A percentile compares a stretch with the other conserved stretches of the same genome.
phyloP scores from a whole-genome alignment of 2,888 invertebrate genomes.

The Sphinx pinastri region DNA sequence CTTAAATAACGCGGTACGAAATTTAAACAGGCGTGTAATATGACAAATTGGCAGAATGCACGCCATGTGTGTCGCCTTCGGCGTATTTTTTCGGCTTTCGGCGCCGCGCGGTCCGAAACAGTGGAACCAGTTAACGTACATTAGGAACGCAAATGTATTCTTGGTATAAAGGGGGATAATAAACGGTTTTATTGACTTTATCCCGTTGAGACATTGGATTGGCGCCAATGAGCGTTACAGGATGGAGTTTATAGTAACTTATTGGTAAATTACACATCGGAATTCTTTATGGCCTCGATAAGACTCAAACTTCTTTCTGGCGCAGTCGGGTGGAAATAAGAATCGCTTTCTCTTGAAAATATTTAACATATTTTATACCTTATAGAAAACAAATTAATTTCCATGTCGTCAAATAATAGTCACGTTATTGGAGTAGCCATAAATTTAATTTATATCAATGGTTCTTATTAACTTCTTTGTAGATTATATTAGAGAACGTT shows the following conservation, averaged over 20 bases:
- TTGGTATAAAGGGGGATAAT: slow-evolving; percentile 66
- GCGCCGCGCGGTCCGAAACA: slow-evolving; percentile 61
- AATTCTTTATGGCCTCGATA: background rate
- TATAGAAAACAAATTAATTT: too few species aligned
- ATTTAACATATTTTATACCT: too few species aligned
- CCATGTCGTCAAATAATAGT: too few species aligned
- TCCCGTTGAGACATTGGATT: slow-evolving; percentile 48
- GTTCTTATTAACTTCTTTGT: too few species aligned
- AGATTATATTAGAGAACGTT: too few species aligned
- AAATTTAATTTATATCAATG: too few species aligned
- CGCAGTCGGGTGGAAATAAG: too few species aligned
- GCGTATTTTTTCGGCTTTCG: slow-evolving; percentile 56
- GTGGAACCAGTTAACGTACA: slow-evolving; percentile 57
- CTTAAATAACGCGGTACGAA: slow-evolving; percentile 67
- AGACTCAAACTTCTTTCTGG: too few species aligned
- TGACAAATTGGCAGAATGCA: slow-evolving; percentile 62
- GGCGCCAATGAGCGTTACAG: slow-evolving; percentile 52
- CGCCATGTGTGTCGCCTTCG: slow-evolving; percentile 75
- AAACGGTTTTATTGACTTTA: slow-evolving; percentile 75
- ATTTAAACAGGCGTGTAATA: slow-evolving; percentile 79
- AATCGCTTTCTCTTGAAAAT: too few species aligned
- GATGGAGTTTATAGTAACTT: background rate
- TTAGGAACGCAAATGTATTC: slow-evolving; percentile 67
- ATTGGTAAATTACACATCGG: background rate
- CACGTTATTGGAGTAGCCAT: too few species aligned